Conservation (phyloP, 2,888 invertebrate genomes). For the Tenthredo livida region DNA sequence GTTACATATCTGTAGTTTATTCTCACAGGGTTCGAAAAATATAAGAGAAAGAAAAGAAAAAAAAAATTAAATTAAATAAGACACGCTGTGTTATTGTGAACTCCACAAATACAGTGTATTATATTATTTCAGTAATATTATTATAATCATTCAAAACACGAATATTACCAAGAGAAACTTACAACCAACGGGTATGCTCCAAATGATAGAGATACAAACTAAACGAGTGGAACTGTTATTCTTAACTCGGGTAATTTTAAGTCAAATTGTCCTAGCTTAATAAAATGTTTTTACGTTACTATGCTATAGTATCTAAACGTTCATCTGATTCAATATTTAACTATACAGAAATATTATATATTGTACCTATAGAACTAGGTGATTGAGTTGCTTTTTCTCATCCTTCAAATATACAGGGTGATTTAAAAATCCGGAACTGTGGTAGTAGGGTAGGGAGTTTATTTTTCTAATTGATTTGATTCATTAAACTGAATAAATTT, state of each 20-base stretch:
- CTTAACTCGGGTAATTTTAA: constrained; percentile 54
- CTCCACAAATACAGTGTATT: constrained; percentile 73
- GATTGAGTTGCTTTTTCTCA: constrained; percentile 41
- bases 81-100: constrained; percentile 68
- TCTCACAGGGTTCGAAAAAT: constrained; percentile 43
- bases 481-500: constrained; percentile 4
- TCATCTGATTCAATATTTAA: constrained; percentile 44
- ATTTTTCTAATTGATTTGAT: constrained; percentile 12
- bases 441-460: not conserved
- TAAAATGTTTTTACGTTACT: constrained; percentile 71
- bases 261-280: constrained; percentile 65
- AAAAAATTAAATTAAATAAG: constrained; percentile 54
- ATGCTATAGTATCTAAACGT: constrained; percentile 63
- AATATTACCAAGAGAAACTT: constrained; percentile 58
- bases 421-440: constrained; percentile 52
- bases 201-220: constrained; percentile 54
- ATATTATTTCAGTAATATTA: constrained; percentile 64
- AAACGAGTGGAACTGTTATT: constrained; percentile 55
- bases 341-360: constrained; percentile 62
- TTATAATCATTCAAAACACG: constrained; percentile 65
- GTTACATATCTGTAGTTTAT: constrained; percentile 35
- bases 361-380: constrained; percentile 51
- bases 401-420: constrained; percentile 50
- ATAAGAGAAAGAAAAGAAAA: not conserved
- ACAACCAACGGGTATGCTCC: constrained; percentile 59